Evolutionary conservation across 2,888 invertebrate species (phyloP), one percentile per base, ranked within the genome.

Genomic region (Drosophila tripunctata): DNA sequence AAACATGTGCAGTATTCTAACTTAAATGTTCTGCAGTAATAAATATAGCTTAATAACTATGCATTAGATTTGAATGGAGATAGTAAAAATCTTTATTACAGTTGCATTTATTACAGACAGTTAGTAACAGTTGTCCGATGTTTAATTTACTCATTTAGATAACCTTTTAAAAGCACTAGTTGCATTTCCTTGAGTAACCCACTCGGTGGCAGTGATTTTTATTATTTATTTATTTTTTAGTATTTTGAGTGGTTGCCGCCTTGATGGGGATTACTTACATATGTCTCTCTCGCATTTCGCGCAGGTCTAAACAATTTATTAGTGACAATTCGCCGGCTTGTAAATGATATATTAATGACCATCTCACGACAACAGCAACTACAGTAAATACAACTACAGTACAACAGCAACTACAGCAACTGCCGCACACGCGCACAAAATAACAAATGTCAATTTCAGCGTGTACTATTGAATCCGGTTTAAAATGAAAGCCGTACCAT

Each of bases 341-440:
- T 84, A 84, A 84, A 84, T 86, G 83, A 87, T 88, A 87, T 85
- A 87, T 85, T 87, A 84, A 84, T 79, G 88, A 85, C 64, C 63
- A 61, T 72, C 67, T 69, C 79, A 67, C 74, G 69, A 67, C 70
- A 67, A 65, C 52, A 69, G 41, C 55, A 64, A 44, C 50, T 52
- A 36, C 58, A 62, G 27, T 6, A 10, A 27, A 56, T 52, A 41
- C 55, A 62, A 15, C 62, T 62, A 56, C 40, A 38, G 38, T 63
- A 43, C 48, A 56, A 36, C 33, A 17, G 3, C 15, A 5, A 35
- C 15, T 30, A 36, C 24, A 40, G 47, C 14, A 48, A 58, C 58
- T 55, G 71, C 78, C 85, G 67, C 76, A 78, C 82, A 82, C 82
- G 79, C 79, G 77, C 67, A 52, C 64, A 72, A 85, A 83, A 87